Evolutionary conservation across 2,797 vertebrate species (phyloP).

Genomic region (Lepidocolaptes lacrymiger): DNA sequence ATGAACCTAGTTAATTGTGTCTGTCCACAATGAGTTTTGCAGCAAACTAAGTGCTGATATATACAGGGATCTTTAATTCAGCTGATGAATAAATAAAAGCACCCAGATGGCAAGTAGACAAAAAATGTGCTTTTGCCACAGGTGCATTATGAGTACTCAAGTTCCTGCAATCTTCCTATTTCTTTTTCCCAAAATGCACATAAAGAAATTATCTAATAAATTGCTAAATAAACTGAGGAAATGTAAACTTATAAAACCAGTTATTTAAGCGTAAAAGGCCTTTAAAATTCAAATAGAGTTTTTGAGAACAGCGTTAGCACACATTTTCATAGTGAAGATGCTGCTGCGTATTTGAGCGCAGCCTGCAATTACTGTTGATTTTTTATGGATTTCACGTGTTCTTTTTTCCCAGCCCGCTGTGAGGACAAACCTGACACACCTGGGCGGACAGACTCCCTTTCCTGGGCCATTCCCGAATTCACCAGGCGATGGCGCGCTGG

Average conservation of each 20-base stretch:
- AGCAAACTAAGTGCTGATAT: not conserved
- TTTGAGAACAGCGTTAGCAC: not conserved
- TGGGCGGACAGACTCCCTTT: fast-evolving
- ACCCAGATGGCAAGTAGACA: not conserved
- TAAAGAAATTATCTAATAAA: not conserved
- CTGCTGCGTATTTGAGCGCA: not conserved
- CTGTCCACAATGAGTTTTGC: not conserved
- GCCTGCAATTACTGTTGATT: not conserved
- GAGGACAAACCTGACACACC: not conserved
- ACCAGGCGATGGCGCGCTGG: slow-evolving; percentile 25
- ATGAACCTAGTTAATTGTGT: not conserved
- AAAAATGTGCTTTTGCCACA: not conserved
- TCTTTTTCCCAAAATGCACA: not conserved
- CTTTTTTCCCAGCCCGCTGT: not conserved
- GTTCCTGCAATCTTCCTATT: not conserved
- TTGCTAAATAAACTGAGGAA: not conserved
- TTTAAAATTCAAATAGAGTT: not conserved
- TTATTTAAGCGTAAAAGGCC: not conserved
- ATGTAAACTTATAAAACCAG: not conserved
- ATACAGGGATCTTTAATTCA: not conserved
- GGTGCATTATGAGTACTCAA: not conserved
- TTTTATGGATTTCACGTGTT: not conserved
- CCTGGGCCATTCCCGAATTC: not conserved
- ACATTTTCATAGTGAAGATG: not conserved
- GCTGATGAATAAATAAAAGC: not conserved